phyloP scores from a whole-genome alignment of 1,140 invertebrate species.

The Portunus trituberculatus region DNA sequence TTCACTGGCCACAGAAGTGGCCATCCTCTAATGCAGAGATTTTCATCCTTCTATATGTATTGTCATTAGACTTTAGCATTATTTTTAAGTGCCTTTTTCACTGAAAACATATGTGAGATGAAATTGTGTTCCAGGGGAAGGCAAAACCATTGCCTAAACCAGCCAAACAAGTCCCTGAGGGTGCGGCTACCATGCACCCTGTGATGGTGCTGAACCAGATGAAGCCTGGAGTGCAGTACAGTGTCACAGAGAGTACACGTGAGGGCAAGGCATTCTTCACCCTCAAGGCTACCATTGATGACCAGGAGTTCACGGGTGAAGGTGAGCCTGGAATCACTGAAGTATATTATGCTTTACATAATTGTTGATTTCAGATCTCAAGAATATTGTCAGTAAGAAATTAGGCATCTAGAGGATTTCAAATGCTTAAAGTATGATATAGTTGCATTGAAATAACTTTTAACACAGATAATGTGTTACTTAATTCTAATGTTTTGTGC shows the following conservation, averaged over 20 bases:
- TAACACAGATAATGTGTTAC: too few relatives aligned
- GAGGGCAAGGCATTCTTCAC: constrained; percentile 80
- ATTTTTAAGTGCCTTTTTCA: too few relatives aligned
- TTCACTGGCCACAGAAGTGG: neutral
- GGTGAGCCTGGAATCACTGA: constrained; percentile 80
- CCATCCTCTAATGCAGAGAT: neutral
- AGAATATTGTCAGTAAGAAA: too few relatives aligned
- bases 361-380: too few relatives aligned
- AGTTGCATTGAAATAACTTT: too few relatives aligned
- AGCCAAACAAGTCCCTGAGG: constrained; percentile 79
- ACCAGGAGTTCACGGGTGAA: constrained; percentile 81
- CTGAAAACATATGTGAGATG: too few relatives aligned
- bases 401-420: too few relatives aligned
- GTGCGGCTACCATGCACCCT: constrained; percentile 85
- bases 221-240: constrained; percentile 85
- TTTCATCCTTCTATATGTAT: neutral
- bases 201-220: constrained; percentile 88
- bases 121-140: neutral
- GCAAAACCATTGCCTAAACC: constrained; percentile 59
- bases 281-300: constrained; percentile 82
- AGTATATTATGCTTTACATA: too few relatives aligned
- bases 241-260: constrained; percentile 82
- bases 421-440: too few relatives aligned
- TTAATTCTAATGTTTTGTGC: too few relatives aligned
- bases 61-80: neutral